Base-by-base conservation (phyloP, 2,888 invertebrate species). In the Chrysodeixis includens region DNA sequence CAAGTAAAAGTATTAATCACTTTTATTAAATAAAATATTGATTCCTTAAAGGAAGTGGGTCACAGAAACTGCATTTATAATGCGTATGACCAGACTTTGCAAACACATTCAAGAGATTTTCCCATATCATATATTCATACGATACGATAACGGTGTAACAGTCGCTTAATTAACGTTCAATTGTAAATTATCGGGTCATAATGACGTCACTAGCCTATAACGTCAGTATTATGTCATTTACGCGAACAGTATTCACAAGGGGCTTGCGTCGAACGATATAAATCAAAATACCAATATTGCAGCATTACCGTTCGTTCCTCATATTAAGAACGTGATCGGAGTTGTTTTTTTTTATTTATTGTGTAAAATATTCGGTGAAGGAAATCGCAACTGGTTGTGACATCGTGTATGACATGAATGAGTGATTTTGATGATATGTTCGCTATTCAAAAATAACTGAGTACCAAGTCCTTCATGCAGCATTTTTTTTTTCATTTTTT, bases 301-400 rank as follows among this genome's bases (percentile, higher is more conserved):
- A 74, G 74, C 72, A 76, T 69, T 63, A 83, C 76, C 75, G 77
- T 83, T 81, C 82, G 81, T 80, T 83, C 66, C 63, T 81, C 85
- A 86, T 92, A 90, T 91, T 90, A 87, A 86, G 83, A 85, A 92
- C 91, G 92, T 92, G 92, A 90, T 70, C 56, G 76, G 78, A 70
- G 84, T 79, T n/a, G n/a, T 79, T 83, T 74, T 81, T 76, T 65
- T 63, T 61, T 56, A 57, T 51, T 71, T 49, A 20, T 49, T 55
- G 51, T 26, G 52, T 56, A 66, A 64, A 62, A 62, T 68, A 40
- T 58, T 58, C 52, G 20, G 18, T 18, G 30, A 55, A 51, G 16
- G 30, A 46, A 26, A 26, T 4, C 26, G 6, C 26, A 6, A 26
- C 26, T 26, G 26, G 26, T 26, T 26, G 26, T 26, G 26, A 26